Base-by-base conservation (phyloP, 2,797 vertebrate species). In the Hoplostethus mediterraneus region DNA sequence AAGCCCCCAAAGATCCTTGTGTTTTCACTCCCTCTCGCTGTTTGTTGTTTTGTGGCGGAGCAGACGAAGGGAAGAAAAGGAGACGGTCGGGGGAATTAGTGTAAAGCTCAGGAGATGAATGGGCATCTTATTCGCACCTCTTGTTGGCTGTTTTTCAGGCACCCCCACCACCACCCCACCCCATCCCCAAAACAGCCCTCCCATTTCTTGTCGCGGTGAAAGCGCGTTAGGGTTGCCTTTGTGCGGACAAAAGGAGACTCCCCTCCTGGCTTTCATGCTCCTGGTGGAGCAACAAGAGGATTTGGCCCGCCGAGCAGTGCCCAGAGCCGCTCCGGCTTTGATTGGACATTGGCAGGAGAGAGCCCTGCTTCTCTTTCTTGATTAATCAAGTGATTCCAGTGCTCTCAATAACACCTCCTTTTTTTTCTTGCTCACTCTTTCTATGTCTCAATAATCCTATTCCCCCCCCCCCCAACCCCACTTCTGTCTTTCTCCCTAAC, bases 121-220 rank as follows among this genome's bases (percentile, higher is more conserved):
- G 90, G 90, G 86, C 93, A 90, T 94, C 93, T 94, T 93, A 95
- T 94, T 95, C 92, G 88, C 95, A 95, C 95, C 94, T 95, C 94
- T 95, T 93, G 93, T 94, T 92, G 92, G 91, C 93, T 92, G 92
- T 90, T 94, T 94, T 94, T 88, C 85, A 93, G 87, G 21, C 21
- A 21, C 21, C 21, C 1, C 21, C 81, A 53, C 59, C 77, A 85
- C 66, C 69, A 74, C n/a, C 48, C 69, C 59, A 36, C 36, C 54
- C 48, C 48, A 28, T 40, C 48, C 56, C 59, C 47, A 74, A 92
- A 92, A 93, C 92, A 93, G 87, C 92, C 93, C 93, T 94, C 94
- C 93, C 89, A 91, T 93, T 93, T 82, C 93, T 92, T 90, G 93
- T 94, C 75, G 82, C 86, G 80, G 90, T 95, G 94, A 95, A 95